Evolutionary conservation across 2,797 vertebrate genomes (phyloP), one percentile per base, ranked within the genome.

Genomic region (Enteromius unitaeniatus): DNA sequence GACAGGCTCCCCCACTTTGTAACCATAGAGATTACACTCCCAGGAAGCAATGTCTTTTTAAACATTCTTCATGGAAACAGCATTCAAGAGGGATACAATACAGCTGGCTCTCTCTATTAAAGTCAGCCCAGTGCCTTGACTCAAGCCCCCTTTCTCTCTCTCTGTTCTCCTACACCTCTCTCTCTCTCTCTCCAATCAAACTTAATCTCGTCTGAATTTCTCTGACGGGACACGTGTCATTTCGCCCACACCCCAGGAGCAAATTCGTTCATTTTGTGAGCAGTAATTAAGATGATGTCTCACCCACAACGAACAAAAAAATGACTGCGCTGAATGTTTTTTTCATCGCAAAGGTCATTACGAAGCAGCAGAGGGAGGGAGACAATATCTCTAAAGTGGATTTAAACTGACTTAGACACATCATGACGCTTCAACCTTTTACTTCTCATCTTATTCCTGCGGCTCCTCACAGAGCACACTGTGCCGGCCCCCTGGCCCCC

Each of bases 41-140:
- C 82, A 79, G 78, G 89, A 86, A 90, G 90, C 91, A 87, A 89
- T 90, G 89, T 88, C 86, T 88, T 89, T 89, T 88, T 87, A 90
- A 91, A 88, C 82, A 89, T 91, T 87, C 85, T 82, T 88, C 77
- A 87, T 87, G 84, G 83, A 88, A 87, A 83, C 75, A 76, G 86
- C 85, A 86, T 92, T 92, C 89, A 91, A 81, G 55, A 49, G 65
- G 69, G 84, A 88, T 77, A 91, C 89, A 91, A 89, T 88, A 76
- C 85, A 85, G 80, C 88, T 88, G 88, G 70, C 82, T 87, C 88
- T 81, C 81, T 74, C 82, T 68, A 74, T 82, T 85, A 85, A 88
- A 75, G 82, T 85, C 81, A 84, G 55, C 65, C 55, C 55, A 81
- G 64, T 77, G 45, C 60, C 21, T 78, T 86, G 53, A 58, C 72